Conservation (phyloP, 2,888 invertebrate genomes). For the Torymus texanus region DNA sequence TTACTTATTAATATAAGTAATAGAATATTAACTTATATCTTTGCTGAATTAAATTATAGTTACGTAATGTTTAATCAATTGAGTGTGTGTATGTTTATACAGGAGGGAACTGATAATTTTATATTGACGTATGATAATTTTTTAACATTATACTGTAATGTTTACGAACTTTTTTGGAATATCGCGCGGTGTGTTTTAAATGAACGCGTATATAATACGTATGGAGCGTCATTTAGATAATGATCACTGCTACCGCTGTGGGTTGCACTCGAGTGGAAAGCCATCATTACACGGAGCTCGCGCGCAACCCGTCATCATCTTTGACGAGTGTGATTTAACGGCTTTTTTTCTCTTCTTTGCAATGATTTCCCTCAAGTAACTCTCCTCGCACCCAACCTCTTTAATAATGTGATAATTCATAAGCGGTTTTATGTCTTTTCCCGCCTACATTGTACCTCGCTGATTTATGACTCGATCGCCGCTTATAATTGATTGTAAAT, state of each 20-base stretch:
- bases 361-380: slow-evolving; percentile 18
- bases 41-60: too few species aligned
- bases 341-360: slow-evolving; percentile 19
- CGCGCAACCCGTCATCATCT: slow-evolving; percentile 48
- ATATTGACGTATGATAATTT: neutral
- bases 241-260: slow-evolving; percentile 49
- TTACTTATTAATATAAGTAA: too few species aligned
- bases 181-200: neutral
- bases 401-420: neutral
- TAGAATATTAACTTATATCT: too few species aligned
- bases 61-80: too few species aligned
- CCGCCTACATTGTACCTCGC: neutral
- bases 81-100: too few species aligned
- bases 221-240: slow-evolving; percentile 50
- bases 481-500: too few species aligned
- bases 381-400: neutral
- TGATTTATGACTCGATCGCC: too few species aligned
- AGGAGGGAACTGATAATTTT: too few species aligned
- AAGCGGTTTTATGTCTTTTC: neutral
- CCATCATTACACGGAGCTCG: slow-evolving; percentile 45
- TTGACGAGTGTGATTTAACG: slow-evolving; percentile 39
- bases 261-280: slow-evolving; percentile 45
- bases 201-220: slow-evolving; percentile 7
- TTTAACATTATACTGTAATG: neutral
- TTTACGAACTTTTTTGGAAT: slow-evolving; percentile 23